Evolutionary conservation across 2,113 vertebrate genomes (phyloP).

Genomic region (Prunella himalayana): DNA sequence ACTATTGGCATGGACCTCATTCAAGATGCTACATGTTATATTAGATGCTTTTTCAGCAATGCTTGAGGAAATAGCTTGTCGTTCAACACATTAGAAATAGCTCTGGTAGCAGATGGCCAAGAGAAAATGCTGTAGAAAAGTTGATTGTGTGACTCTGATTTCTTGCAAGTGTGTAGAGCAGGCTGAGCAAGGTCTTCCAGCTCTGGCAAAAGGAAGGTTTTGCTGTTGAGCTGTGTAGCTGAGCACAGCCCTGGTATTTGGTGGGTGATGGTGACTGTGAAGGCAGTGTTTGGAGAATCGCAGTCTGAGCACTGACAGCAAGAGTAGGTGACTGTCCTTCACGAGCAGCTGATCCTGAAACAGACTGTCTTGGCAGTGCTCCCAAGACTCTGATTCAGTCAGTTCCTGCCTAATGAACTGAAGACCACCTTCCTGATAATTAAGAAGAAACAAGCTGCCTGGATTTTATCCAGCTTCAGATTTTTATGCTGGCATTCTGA

Average conservation of each 20-base stretch:
- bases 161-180: neutral
- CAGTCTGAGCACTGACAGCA: neutral
- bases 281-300: neutral
- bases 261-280: neutral
- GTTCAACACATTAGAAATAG: conserved; percentile 1
- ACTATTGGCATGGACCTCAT: neutral
- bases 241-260: neutral
- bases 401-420: neutral
- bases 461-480: neutral
- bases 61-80: neutral
- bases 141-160: neutral
- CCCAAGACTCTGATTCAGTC: neutral
- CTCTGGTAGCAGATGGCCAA: neutral
- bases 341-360: neutral
- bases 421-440: neutral
- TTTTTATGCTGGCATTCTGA: neutral
- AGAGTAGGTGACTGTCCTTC: neutral
- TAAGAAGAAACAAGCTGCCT: neutral
- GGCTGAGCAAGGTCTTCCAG: neutral
- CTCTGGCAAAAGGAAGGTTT: neutral
- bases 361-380: neutral
- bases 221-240: neutral
- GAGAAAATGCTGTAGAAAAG: neutral
- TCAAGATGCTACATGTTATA: neutral
- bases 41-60: conserved; percentile 5